Conservation (phyloP, 1,140 invertebrate genomes). For the Sitodiplosis mosellana region DNA sequence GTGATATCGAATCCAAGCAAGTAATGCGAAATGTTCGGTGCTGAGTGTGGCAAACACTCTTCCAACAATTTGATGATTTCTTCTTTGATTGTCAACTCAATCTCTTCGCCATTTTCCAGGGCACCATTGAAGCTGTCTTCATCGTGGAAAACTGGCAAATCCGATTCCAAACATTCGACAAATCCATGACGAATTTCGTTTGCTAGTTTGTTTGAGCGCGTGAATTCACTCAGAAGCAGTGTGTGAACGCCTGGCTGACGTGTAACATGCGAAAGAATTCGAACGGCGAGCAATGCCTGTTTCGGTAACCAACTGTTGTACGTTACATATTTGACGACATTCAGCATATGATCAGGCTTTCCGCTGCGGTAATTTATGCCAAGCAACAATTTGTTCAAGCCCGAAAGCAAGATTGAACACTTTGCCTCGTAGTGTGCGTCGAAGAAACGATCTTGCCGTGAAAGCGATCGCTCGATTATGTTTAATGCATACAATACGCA, state of each 20-base stretch:
- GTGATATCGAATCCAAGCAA: slow-evolving; percentile 70
- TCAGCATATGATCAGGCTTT: slow-evolving; percentile 61
- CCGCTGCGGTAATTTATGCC: slow-evolving; percentile 57
- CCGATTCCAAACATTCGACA: slow-evolving; percentile 69
- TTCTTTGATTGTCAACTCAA: slow-evolving; percentile 35
- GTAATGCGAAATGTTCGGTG: slow-evolving; percentile 75
- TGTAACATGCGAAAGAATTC: slow-evolving; percentile 46
- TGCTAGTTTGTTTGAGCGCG: slow-evolving; percentile 31
- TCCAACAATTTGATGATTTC: slow-evolving; percentile 54
- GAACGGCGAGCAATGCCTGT: slow-evolving; percentile 49
- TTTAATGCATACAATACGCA: slow-evolving; percentile 46
- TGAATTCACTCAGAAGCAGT: slow-evolving; percentile 52
- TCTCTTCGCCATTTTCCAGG: slow-evolving; percentile 9
- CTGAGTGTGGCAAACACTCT: slow-evolving; percentile 47
- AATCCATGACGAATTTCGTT: slow-evolving; percentile 56
- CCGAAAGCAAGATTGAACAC: slow-evolving; percentile 43
- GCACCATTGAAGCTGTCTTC: slow-evolving; percentile 15
- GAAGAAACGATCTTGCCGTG: slow-evolving; percentile 47
- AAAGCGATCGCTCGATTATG: slow-evolving; percentile 41
- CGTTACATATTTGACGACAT: slow-evolving; percentile 56
- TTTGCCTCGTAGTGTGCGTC: slow-evolving; percentile 33
- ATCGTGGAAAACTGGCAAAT: slow-evolving; percentile 28
- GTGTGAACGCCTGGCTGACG: slow-evolving; percentile 42
- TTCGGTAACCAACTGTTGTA: slow-evolving; percentile 48
- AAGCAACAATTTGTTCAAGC: slow-evolving; percentile 63